These are phyloP conservation scores for Crocidura indochinensis DNA, from an alignment of 2,797 vertebrate species.

Conservation along the genomic window DNA sequence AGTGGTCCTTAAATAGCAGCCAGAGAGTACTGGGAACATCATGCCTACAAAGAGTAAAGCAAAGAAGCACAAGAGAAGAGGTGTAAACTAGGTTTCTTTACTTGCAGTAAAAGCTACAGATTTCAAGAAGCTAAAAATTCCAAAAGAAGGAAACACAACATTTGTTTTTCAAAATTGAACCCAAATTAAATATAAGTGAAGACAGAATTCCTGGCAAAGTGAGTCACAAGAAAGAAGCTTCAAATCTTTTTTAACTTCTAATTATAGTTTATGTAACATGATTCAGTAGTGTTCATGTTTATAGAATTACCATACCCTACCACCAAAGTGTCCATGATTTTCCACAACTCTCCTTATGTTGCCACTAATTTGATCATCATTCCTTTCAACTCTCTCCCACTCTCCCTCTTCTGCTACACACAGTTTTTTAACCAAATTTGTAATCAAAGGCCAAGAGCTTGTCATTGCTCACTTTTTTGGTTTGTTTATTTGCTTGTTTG, in stretches of 20 bases:
- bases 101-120: background rate
- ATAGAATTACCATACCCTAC: too few species aligned
- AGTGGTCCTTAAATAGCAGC: background rate
- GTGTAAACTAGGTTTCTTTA: background rate
- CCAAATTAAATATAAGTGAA: background rate
- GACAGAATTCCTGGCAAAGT: background rate
- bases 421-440: too few species aligned
- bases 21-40: background rate
- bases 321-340: too few species aligned
- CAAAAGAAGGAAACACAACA: background rate
- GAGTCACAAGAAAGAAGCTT: background rate
- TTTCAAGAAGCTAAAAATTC: conserved; percentile 40
- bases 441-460: too few species aligned
- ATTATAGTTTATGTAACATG: too few species aligned
- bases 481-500: too few species aligned
- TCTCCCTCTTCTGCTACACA: too few species aligned
- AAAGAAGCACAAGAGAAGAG: background rate
- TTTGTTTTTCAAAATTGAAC: background rate
- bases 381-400: too few species aligned
- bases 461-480: too few species aligned
- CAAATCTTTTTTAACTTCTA: background rate
- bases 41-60: background rate
- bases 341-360: too few species aligned
- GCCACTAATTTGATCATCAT: too few species aligned
- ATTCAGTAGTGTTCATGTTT: too few species aligned